A percentile compares a stretch with the other conserved stretches of the same genome.
Evolutionary conservation across 1,140 invertebrate species (phyloP).

Genomic region (Muscidifurax raptorellus): DNA sequence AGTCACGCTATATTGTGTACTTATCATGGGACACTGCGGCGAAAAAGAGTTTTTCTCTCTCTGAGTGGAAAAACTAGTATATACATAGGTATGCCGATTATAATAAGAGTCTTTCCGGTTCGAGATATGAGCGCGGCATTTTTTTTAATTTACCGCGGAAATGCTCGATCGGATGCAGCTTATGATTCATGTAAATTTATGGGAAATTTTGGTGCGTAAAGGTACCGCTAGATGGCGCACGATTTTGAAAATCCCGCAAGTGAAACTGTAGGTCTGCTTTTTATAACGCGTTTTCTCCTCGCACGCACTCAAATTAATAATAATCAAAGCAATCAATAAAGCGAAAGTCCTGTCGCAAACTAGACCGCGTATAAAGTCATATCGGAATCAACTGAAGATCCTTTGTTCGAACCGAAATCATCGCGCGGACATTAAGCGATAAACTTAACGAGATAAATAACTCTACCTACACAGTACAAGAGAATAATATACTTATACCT

Average conservation of each 20-base stretch:
- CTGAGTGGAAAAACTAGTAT: neutral
- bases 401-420: neutral
- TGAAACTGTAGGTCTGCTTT: too few relatives aligned
- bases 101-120: neutral
- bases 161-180: too few relatives aligned
- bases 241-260: too few relatives aligned
- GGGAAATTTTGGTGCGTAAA: too few relatives aligned
- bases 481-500: too few relatives aligned
- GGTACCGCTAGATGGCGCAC: too few relatives aligned
- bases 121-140: neutral
- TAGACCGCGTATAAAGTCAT: neutral
- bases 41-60: too few relatives aligned
- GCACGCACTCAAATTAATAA: neutral
- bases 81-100: too few relatives aligned
- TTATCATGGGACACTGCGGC: too few relatives aligned
- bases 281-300: too few relatives aligned
- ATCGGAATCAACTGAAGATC: neutral
- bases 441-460: slow-evolving; percentile 36
- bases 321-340: neutral
- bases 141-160: neutral
- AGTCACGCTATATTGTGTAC: neutral
- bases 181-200: too few relatives aligned
- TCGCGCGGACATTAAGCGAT: slow-evolving; percentile 5
- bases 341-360: neutral
- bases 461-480: neutral